These are phyloP conservation scores for Cacatua alba DNA, from an alignment of 2,113 vertebrate genomes.

Conservation along the genomic window DNA sequence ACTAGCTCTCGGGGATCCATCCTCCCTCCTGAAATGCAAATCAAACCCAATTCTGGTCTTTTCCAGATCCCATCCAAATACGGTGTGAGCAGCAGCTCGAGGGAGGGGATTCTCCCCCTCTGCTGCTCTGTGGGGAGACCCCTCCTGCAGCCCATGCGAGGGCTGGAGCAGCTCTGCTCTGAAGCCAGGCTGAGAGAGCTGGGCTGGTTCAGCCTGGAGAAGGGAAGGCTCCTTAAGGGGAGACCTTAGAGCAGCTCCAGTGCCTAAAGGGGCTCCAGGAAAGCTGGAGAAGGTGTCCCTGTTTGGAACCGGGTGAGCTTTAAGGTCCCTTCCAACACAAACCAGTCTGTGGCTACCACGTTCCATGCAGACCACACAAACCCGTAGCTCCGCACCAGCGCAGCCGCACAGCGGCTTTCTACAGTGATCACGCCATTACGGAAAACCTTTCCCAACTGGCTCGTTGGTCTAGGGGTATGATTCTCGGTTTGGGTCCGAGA, in stretches of 20 bases:
- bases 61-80: neutral
- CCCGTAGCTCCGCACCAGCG: too few species aligned
- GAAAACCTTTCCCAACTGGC: neutral
- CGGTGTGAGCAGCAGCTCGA: too few species aligned
- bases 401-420: too few species aligned
- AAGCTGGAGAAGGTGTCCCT: neutral
- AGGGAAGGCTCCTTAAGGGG: neutral
- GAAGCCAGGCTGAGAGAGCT: neutral
- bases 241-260: neutral
- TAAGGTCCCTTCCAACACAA: too few species aligned
- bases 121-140: neutral
- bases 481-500: constrained; percentile 76
- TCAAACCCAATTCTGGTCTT: neutral
- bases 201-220: neutral
- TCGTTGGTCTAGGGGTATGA: constrained; percentile 72
- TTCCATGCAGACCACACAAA: too few species aligned
- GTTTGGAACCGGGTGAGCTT: too few species aligned
- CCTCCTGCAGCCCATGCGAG: neutral
- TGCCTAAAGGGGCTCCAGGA: too few species aligned
- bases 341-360: too few species aligned
- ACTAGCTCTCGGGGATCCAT: neutral
- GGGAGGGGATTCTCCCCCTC: neutral
- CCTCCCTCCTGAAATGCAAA: neutral
- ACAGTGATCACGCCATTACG: too few species aligned
- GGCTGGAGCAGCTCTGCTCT: neutral